Base-by-base conservation (phyloP, 2,113 vertebrate species). In the Rhabdornis inornatus region DNA sequence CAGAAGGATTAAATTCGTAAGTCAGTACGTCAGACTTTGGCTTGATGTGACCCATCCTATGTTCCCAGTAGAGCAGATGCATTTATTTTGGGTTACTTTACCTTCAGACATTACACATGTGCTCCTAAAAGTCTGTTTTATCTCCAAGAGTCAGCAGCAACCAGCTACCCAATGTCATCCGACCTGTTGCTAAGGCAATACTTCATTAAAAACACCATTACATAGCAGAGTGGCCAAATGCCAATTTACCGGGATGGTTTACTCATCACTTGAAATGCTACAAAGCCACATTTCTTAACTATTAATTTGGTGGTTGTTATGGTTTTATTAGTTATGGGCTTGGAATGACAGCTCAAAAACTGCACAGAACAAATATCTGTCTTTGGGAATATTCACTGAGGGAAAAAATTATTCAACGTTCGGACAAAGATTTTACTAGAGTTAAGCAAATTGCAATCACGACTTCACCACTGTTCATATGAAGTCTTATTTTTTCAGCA, bases 21-120 rank as follows among this genome's bases (percentile, higher is more conserved):
- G 50, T n/a, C 60, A 56, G 35, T 88, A 95, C 94, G 45, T 91
- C 91, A 95, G 95, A 87, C 50, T 87, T 89, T 66, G 84, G 94
- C 74, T 96, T 78, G 52, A 61, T 60, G 81, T 31, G n/a, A 40
- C 69, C 65, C 83, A 59, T 61, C 60, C 52, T 83, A 81, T 35
- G 56, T 57, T 93, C 72, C 83, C 83, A 65, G 24, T 14, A n/a
- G 81, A 95, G 83, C 50, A 85, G 49, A 92, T 82, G 72, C 77
- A 85, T 86, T 92, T 92, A 94, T 96, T 97, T 96, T 83, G 37
- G 63, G 86, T 90, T 94, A 91, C 81, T 96, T 90, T 91, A 94
- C 91, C 92, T 95, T 97, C 90, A 97, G 96, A 97, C 82, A 93
- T 96, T 94, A 95, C 94, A 96, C 90, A 94, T 20, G 33, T 81